Base-by-base conservation (phyloP, 2,888 invertebrate species). In the Pinctada fucata region DNA sequence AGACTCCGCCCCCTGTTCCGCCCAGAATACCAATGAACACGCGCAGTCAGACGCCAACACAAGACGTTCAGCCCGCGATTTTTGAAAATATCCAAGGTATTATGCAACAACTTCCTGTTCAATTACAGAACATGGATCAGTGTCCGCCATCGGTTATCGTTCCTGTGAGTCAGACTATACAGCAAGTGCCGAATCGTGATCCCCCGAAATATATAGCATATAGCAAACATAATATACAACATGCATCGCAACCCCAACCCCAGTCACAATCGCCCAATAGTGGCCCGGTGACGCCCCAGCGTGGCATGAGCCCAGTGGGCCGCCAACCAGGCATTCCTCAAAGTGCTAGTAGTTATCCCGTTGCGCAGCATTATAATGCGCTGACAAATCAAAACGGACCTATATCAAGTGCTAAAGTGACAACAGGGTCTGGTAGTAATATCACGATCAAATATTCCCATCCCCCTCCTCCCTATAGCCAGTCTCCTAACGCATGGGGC, bases 221-320 rank as follows among this genome's bases (percentile, higher is more conserved):
- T 71, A 79, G 76, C 76, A 68, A 66, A 51, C 72, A 74, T 69
- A 73, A 72, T 51, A 65, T 73, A n/a, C 47, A 52, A 10, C 78
- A 75, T 8, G 45, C 74, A 58, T 45, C 75, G 47, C 74, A 74
- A 16, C 63, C 74, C 50, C 69, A 67, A 16, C 69, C 73, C 16
- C 73, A 73, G 13, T 13, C 74, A 16, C 78, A 68, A 47, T 82
- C 82, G 79, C 82, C 80, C 76, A 82, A 74, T 84, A 88, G 82
- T 74, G 84, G 83, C 50, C 84, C 86, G 4, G 85, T 85, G 47
- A 90, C 89, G 13, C 89, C 91, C n/a, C 89, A 79, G 48, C 3
- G 94, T 93, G 77, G 95, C 94, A 96, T 96, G 95, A 92, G 96
- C 96, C 91, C 95, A 95, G 10, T 95, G 96, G 16, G 95, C 64